Conservation (phyloP, 2,113 vertebrate species). For the Microtus oregoni region DNA sequence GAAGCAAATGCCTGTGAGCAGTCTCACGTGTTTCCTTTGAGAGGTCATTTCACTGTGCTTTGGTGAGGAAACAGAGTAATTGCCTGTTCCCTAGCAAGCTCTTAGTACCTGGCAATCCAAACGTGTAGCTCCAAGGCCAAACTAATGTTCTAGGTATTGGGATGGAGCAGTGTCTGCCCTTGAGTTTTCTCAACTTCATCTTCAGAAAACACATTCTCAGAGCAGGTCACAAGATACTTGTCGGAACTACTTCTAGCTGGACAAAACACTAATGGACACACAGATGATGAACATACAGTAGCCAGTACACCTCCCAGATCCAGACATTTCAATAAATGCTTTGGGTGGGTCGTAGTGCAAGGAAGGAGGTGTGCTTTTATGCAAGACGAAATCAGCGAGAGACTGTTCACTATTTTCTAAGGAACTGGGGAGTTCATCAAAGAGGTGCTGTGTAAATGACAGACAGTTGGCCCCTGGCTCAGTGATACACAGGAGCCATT, state of each 20-base stretch:
- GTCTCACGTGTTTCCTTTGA: slow-evolving; percentile 39
- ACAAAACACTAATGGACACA: not conserved
- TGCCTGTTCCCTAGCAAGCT: slow-evolving; percentile 15
- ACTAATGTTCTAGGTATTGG: slow-evolving; percentile 7
- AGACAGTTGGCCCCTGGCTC: not conserved
- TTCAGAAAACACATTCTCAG: slow-evolving; percentile 32
- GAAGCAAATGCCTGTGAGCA: not conserved
- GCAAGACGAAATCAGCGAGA: slow-evolving; percentile 2
- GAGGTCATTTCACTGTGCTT: not conserved
- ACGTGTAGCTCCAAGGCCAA: slow-evolving; percentile 24
- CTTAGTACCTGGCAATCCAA: not conserved
- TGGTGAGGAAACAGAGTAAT: not conserved
- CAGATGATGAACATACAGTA: slow-evolving; percentile 24
- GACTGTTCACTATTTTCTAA: slow-evolving; percentile 50
- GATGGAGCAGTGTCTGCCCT: not conserved
- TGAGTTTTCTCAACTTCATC: not conserved
- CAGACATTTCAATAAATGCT: not conserved
- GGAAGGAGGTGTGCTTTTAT: not conserved
- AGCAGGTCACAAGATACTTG: slow-evolving; percentile 21
- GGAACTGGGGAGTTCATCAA: slow-evolving; percentile 38
- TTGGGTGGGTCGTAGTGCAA: not conserved
- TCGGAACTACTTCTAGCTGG: slow-evolving; percentile 26
- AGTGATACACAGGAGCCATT: not conserved
- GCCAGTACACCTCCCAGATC: not conserved
- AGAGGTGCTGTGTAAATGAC: slow-evolving; percentile 11